These are phyloP conservation scores for Goniozus legneri DNA, from an alignment of 1,140 invertebrate genomes.

Conservation along the genomic window DNA sequence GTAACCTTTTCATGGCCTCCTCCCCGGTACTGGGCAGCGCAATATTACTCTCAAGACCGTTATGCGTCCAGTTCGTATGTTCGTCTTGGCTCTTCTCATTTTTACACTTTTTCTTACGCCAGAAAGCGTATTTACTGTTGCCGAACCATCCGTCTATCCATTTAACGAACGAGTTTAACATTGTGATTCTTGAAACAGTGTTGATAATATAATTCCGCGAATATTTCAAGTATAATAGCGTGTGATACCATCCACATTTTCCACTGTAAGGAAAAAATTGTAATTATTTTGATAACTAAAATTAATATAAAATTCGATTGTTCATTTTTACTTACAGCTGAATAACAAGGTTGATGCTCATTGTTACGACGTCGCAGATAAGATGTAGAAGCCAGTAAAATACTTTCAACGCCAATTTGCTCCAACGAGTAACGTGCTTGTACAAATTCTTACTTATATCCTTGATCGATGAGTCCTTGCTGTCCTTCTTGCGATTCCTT, in stretches of 20 bases:
- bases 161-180: conserved; percentile 52
- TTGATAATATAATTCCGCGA: conserved; percentile 40
- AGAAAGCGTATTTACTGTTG: conserved; percentile 60
- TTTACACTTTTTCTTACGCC: conserved; percentile 60
- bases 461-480: conserved; percentile 43
- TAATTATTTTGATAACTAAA: not conserved
- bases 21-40: conserved; percentile 84
- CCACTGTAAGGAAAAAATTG: conserved; percentile 30
- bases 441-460: conserved; percentile 53
- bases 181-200: conserved; percentile 44
- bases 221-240: conserved; percentile 47
- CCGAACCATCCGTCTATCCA: conserved; percentile 61
- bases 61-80: conserved; percentile 46
- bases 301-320: not conserved
- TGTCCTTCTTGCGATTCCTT: conserved; percentile 44
- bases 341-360: conserved; percentile 71
- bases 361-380: conserved; percentile 71
- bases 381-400: conserved; percentile 74
- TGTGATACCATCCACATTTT: conserved; percentile 46
- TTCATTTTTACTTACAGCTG: conserved; percentile 64
- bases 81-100: conserved; percentile 46
- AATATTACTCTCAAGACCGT: conserved; percentile 75
- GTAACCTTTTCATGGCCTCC: conserved; percentile 87
- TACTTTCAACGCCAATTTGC: conserved; percentile 63
- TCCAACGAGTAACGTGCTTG: conserved; percentile 64